phyloP scores from a whole-genome alignment of 2,797 vertebrate genomes.

The Spea hammondii region DNA sequence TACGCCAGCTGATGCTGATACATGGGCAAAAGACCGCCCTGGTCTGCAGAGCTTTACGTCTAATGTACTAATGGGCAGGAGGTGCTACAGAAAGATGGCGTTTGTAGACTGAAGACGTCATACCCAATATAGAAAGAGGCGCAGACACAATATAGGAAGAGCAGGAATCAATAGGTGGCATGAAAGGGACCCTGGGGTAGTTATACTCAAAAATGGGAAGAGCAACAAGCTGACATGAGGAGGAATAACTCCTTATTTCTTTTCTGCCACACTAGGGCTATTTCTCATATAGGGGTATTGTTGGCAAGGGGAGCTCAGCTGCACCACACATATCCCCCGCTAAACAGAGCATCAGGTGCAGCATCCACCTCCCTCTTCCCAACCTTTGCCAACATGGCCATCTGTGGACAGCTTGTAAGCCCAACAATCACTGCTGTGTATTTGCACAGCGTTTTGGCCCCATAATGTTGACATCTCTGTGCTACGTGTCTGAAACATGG shows the following conservation, averaged over 20 bases:
- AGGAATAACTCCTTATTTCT: slow-evolving; percentile 33
- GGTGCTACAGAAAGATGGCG: neutral
- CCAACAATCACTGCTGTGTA: slow-evolving; percentile 20
- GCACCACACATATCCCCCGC: slow-evolving; percentile 23
- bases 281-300: slow-evolving; percentile 5
- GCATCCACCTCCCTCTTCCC: slow-evolving; percentile 26
- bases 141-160: neutral
- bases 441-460: slow-evolving; percentile 4
- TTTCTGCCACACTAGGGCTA: slow-evolving; percentile 45
- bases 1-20: slow-evolving; percentile 21
- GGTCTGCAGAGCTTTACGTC: slow-evolving; percentile 22
- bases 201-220: neutral
- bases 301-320: slow-evolving; percentile 25
- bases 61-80: neutral
- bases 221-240: neutral
- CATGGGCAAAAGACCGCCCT: slow-evolving; percentile 2
- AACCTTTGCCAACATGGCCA: slow-evolving; percentile 30
- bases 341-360: slow-evolving; percentile 42
- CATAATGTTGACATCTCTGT: slow-evolving; percentile 1
- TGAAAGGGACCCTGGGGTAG: neutral
- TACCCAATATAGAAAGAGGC: neutral
- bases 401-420: slow-evolving; percentile 15
- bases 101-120: neutral
- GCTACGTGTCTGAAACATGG: neutral
- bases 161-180: neutral